Evolutionary conservation across 92 coral and sea anemone genomes (phyloP).

Genomic region (Parazoanthus swiftii): DNA sequence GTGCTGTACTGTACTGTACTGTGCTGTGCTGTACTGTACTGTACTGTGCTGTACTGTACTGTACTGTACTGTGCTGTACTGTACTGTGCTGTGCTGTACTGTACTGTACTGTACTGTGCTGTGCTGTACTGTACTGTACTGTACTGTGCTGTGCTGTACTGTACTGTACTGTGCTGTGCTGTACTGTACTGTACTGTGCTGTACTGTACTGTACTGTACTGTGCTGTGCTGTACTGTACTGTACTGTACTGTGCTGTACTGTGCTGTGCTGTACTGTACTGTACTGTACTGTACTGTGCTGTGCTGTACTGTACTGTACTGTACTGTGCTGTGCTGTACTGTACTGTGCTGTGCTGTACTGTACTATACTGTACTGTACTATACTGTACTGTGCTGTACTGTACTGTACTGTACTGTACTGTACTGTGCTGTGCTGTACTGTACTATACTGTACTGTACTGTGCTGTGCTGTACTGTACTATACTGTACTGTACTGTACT

Average conservation of each 20-base stretch:
- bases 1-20: no score
- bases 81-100: no score
- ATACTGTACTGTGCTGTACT: no score
- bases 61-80: background rate
- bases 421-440: background rate
- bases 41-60: background rate
- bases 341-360: fast-evolving
- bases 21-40: background rate
- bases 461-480: background rate
- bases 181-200: background rate
- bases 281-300: background rate
- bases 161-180: background rate
- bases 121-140: background rate
- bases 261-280: background rate
- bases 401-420: background rate
- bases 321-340: no score
- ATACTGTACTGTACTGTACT: background rate
- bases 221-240: background rate
- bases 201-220: background rate
- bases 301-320: background rate
- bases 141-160: background rate
- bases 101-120: background rate
- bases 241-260: background rate
- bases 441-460: background rate
- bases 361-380: background rate